Conservation (phyloP, 2,797 vertebrate genomes). For the Epinephelus coioides region DNA sequence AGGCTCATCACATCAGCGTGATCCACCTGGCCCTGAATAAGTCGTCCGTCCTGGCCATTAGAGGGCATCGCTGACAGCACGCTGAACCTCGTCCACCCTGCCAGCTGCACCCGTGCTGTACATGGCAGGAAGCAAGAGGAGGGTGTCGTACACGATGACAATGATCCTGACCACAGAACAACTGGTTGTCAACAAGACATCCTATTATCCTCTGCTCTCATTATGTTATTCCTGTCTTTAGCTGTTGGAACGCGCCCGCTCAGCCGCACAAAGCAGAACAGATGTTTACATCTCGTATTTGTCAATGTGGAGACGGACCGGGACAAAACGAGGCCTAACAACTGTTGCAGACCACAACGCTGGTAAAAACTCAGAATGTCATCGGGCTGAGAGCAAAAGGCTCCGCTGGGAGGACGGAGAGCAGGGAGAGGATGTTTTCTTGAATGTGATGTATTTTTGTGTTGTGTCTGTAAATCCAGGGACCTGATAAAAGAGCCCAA, state of each 20-base stretch:
- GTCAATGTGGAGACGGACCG: conserved; percentile 12
- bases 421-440: conserved; percentile 21
- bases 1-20: not conserved
- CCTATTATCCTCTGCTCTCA: conserved; percentile 42
- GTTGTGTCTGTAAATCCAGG: conserved; percentile 47
- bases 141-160: conserved; percentile 48
- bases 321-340: conserved; percentile 11
- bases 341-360: not conserved
- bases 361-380: conserved; percentile 28
- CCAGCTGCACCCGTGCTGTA: conserved; percentile 53
- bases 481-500: conserved; percentile 43
- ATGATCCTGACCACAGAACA: conserved; percentile 48
- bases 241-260: conserved; percentile 20
- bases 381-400: conserved; percentile 8
- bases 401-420: not conserved
- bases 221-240: conserved; percentile 27
- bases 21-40: conserved; percentile 18
- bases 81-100: conserved; percentile 41
- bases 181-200: conserved; percentile 61
- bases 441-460: conserved; percentile 22
- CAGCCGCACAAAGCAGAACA: conserved; percentile 22
- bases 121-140: conserved; percentile 39
- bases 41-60: conserved; percentile 21
- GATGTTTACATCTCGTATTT: conserved; percentile 28
- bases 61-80: conserved; percentile 46